Base-by-base conservation (phyloP, 2,797 vertebrate genomes). In the Karalla daura region DNA sequence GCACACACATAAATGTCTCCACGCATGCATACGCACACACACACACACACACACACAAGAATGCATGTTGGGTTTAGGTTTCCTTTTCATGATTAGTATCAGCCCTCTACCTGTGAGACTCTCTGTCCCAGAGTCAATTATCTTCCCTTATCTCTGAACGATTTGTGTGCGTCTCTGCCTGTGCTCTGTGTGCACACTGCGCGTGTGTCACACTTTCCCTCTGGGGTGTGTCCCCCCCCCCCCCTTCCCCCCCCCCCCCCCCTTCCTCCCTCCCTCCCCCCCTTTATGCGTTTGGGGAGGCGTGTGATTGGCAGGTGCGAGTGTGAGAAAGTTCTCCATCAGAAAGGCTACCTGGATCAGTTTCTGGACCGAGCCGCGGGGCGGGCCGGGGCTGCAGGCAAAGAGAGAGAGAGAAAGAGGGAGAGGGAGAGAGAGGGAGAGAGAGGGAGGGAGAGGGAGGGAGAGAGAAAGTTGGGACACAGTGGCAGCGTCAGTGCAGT, bases 321-420 rank as follows among this genome's bases (percentile, higher is more conserved):
- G 91, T 93, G 92, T 93, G 92, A 94, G 92, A 94, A 94, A 91
- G 75, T 88, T 85, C 75, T 74, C 61, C 7, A 11, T 68, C 70
- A 88, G 88, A 90, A 92, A 90, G 74, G 51, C 66, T 70, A 90
- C 76, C 80, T 83, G 89, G 89, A 92, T 94, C 88, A 72, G 81
- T 92, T 93, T 92, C 93, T 92, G 88, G 90, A 87, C 79, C 33
- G 75, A 85, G 84, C 88, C 41, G 49, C 35, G 45, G 78, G 67
- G 70, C 44, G 28, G 82, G 80, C 63, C 41, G 62, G n/a, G 73
- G 75, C 78, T 43, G 53, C 33, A 63, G 62, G 80, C n/a, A n/a
- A n/a, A n/a, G n/a, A n/a, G n/a, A n/a, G n/a, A n/a, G n/a, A n/a
- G n/a, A n/a, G n/a, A n/a, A n/a, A 7, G 28, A 13, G 32, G 24